A percentile compares a stretch with the other conserved stretches of the same genome.
Evolutionary conservation across 2,888 invertebrate genomes (phyloP).

Genomic region (Drosophila pseudotakahashii): DNA sequence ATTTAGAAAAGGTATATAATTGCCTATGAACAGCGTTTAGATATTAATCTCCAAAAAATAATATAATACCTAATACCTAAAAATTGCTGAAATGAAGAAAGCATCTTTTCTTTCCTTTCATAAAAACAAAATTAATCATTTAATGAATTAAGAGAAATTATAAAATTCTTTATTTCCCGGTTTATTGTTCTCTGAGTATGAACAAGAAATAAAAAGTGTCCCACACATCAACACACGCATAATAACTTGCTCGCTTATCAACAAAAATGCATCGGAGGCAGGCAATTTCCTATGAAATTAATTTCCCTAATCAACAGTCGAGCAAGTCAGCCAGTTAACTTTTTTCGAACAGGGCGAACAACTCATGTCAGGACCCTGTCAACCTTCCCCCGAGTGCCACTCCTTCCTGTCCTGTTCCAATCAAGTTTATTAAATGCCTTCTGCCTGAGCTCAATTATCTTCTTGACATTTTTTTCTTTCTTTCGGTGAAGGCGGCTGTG

Average conservation of each 20-base stretch:
- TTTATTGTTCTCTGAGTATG: neutral
- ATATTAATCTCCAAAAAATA: too few relatives aligned
- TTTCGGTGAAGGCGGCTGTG: slow-evolving; percentile 40
- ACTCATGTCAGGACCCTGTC: slow-evolving; percentile 43
- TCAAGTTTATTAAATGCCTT: slow-evolving; percentile 62
- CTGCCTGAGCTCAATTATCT: slow-evolving; percentile 65
- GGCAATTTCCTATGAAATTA: slow-evolving; percentile 70
- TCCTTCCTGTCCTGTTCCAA: slow-evolving; percentile 31
- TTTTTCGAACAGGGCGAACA: slow-evolving; percentile 39
- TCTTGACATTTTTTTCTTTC: slow-evolving; percentile 64
- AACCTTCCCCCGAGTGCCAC: slow-evolving; percentile 29
- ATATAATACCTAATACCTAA: too few relatives aligned
- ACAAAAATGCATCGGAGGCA: slow-evolving; percentile 25
- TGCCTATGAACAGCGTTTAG: too few relatives aligned
- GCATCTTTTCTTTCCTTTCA: too few relatives aligned
- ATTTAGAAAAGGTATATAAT: too few relatives aligned
- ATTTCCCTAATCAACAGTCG: slow-evolving; percentile 66
- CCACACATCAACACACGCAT: slow-evolving; percentile 3
- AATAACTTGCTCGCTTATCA: slow-evolving; percentile 40
- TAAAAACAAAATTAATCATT: too few relatives aligned
- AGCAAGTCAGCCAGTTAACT: slow-evolving; percentile 69
- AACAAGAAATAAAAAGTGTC: neutral
- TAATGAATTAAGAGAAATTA: too few relatives aligned
- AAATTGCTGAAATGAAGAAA: too few relatives aligned
- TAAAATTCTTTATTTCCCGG: neutral